Conservation (phyloP, 2,113 vertebrate genomes). For the Drymodes brunneopygia region DNA sequence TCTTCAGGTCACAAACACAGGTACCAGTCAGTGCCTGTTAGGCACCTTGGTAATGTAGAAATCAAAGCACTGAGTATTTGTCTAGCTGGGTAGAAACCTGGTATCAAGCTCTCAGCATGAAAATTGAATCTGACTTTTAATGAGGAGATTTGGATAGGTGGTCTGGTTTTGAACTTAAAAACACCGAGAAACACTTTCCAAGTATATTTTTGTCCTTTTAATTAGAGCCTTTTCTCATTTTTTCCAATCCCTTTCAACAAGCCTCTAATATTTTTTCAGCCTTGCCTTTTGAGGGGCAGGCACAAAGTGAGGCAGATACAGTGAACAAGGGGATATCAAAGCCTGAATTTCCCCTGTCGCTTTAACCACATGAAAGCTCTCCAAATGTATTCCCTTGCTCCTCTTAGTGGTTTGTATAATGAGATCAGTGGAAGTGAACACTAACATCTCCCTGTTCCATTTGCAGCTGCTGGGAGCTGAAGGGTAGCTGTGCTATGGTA, state of each 20-base stretch:
- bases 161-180: constrained; percentile 46
- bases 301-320: constrained; percentile 42
- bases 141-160: constrained; percentile 33
- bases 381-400: constrained; percentile 61
- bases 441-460: constrained; percentile 56
- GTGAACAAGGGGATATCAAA: constrained; percentile 71
- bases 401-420: constrained; percentile 68
- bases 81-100: neutral
- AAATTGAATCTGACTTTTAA: constrained; percentile 28
- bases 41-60: neutral
- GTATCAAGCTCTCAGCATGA: neutral
- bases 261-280: constrained; percentile 6
- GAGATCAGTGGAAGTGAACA: constrained; percentile 67
- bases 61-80: neutral
- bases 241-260: neutral
- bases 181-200: constrained; percentile 29
- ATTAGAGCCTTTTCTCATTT: constrained; percentile 22
- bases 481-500: constrained; percentile 41
- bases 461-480: constrained; percentile 54
- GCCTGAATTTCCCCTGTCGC: constrained; percentile 36
- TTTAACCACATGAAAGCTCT: constrained; percentile 71
- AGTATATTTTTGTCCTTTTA: constrained; percentile 47
- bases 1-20: neutral
- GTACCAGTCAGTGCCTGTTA: neutral
- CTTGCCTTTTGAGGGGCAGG: constrained; percentile 35